Evolutionary conservation across 2,113 vertebrate genomes (phyloP).

Genomic region (Hyla sarda): DNA sequence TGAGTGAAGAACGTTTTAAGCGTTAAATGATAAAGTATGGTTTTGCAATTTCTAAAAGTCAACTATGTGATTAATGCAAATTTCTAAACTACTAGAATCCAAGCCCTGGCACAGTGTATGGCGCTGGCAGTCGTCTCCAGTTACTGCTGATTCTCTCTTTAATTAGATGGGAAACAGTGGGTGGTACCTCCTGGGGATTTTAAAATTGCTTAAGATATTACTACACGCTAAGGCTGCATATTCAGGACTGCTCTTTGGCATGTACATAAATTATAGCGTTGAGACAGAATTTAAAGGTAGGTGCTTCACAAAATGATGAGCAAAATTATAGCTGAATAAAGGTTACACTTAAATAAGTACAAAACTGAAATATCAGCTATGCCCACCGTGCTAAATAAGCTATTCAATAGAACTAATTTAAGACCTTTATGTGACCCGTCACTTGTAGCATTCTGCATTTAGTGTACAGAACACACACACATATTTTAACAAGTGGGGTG

Average conservation of each 20-base stretch:
- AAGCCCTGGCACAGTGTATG: neutral
- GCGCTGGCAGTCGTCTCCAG: neutral
- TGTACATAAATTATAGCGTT: slow-evolving; percentile 35
- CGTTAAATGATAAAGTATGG: neutral
- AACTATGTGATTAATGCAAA: neutral
- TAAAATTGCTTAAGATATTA: slow-evolving; percentile 39
- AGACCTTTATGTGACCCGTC: neutral
- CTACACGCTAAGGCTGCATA: slow-evolving; percentile 20
- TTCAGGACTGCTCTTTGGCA: neutral
- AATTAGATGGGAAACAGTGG: slow-evolving; percentile 48
- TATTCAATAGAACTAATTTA: neutral
- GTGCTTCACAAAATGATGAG: slow-evolving; percentile 1
- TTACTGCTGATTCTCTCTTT: slow-evolving; percentile 30
- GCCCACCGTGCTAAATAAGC: neutral
- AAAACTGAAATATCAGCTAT: neutral
- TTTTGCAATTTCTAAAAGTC: neutral
- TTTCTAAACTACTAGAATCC: neutral
- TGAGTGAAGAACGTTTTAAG: neutral
- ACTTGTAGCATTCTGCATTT: neutral
- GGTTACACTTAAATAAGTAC: neutral
- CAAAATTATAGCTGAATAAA: neutral
- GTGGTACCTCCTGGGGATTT: slow-evolving; percentile 28
- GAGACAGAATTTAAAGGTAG: neutral
- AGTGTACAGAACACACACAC: neutral
- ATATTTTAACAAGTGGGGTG: too few relatives aligned